Base-by-base conservation (phyloP, 2,888 invertebrate genomes). In the Dolichopus griseipennis region DNA sequence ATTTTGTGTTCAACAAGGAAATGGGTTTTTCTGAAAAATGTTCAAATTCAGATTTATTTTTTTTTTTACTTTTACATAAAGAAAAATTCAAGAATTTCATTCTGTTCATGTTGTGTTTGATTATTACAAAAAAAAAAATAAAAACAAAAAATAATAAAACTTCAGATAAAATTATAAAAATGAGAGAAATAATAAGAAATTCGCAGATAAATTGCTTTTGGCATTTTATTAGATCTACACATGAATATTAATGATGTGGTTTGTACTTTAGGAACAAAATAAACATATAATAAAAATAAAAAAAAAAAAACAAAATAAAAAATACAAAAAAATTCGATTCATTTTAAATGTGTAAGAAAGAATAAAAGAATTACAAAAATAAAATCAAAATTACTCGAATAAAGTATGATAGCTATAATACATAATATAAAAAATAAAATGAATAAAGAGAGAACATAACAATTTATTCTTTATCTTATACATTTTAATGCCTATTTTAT, bases 171-270 rank as follows among this genome's bases (percentile, higher is more conserved):
- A 27, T 27, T 27, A 27, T 27, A 27, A 27, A 27, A 5, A 27
- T 27, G 15, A 43, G 10, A 15, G 18, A 52, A 52, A 52, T 52
- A 52, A 52, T 52, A 52, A 52, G 52, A 52, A 52, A 52, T 52
- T 52, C 52, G 63, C 27, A 63, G 27, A 63, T 63, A 63, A 63
- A 63, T 63, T 63, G 63, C 63, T 63, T 63, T 22, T 63, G 27
- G 63, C 22, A 63, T 63, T 63, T 27, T 63, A 63, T 63, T 63
- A 63, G 63, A 63, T 63, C 22, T 27, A 27, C 63, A 63, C 63
- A 63, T 63, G 63, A 63, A 63, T 63, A 63, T 63, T 63, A 63
- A 63, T 63, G 63, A 63, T 52, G 15, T 52, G 52, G 18, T 52
- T n/a, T 52, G n/a, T 52, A 52, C 52, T 52, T 52, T 18, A 52